phyloP scores from a whole-genome alignment of 2,113 vertebrate genomes.

The Anhinga rufa region DNA sequence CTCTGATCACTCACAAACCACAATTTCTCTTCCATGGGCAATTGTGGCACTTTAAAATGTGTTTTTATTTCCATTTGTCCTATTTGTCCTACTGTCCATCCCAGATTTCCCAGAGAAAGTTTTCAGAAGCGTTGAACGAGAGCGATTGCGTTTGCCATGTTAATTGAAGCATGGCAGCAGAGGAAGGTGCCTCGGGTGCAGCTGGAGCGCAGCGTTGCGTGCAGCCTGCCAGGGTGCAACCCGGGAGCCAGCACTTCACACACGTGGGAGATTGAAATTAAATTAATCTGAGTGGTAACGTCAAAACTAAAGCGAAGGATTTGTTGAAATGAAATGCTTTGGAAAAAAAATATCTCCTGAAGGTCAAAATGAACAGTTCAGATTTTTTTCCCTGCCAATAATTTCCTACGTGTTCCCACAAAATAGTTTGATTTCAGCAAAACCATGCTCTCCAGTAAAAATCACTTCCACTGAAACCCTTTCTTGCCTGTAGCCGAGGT shows the following conservation, averaged over 20 bases:
- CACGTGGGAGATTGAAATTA: not conserved
- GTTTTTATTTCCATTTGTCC: not conserved
- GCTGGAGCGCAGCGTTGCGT: not conserved
- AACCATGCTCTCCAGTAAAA: not conserved
- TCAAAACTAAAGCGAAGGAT: not conserved
- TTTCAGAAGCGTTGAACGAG: accelerated
- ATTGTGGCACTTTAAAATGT: not conserved
- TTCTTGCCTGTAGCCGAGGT: not conserved
- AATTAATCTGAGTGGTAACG: not conserved
- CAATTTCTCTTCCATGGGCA: not conserved
- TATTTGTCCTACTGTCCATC: not conserved
- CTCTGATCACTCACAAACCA: not conserved
- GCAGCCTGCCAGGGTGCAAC: not conserved
- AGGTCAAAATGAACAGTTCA: not conserved
- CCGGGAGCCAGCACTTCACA: not conserved
- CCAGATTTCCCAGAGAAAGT: not conserved
- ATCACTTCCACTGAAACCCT: not conserved
- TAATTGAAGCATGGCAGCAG: not conserved
- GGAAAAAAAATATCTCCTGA: not conserved
- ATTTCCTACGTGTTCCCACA: not conserved
- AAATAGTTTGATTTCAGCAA: not conserved
- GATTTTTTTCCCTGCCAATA: not conserved
- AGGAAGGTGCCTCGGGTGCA: not conserved
- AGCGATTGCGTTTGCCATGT: not conserved
- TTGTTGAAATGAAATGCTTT: not conserved